phyloP scores from a whole-genome alignment of 2,797 vertebrate genomes.

The Chrosomus eos region DNA sequence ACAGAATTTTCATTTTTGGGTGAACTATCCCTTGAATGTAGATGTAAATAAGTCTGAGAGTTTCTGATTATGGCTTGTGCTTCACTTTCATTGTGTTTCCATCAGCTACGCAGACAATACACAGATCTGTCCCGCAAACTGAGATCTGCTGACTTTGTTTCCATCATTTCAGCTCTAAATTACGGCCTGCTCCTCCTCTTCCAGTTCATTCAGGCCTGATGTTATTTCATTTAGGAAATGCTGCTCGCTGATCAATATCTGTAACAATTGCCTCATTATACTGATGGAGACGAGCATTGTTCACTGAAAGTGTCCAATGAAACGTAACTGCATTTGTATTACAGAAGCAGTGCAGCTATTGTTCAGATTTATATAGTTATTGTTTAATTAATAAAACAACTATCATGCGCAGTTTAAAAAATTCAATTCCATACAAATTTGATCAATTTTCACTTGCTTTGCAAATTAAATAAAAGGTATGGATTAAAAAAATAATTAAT shows the following conservation, averaged over 20 bases:
- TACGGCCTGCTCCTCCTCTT: constrained; percentile 41
- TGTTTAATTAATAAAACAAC: constrained; percentile 25
- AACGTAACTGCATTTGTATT: constrained; percentile 12
- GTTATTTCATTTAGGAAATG: constrained; percentile 64
- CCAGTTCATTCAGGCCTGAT: constrained; percentile 55
- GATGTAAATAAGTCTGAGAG: background rate
- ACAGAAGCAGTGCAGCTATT: background rate
- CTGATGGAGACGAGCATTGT: constrained; percentile 55
- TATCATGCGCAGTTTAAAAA: background rate
- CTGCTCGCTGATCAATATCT: constrained; percentile 60
- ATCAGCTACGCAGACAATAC: constrained; percentile 32
- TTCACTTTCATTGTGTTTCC: constrained; percentile 1
- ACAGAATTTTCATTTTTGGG: no score
- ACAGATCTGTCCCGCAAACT: constrained; percentile 19
- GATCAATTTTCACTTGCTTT: background rate
- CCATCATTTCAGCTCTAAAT: constrained; percentile 55
- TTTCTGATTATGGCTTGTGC: constrained; percentile 19
- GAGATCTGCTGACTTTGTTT: constrained; percentile 58
- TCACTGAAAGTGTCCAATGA: constrained; percentile 28
- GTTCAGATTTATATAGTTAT: background rate
- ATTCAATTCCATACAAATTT: background rate
- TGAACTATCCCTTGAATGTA: no score
- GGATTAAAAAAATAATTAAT: background rate
- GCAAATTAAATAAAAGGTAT: constrained; percentile 1
- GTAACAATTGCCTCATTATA: constrained; percentile 52